Conservation (phyloP, 2,797 vertebrate species). For the Buphagus erythrorhynchus region DNA sequence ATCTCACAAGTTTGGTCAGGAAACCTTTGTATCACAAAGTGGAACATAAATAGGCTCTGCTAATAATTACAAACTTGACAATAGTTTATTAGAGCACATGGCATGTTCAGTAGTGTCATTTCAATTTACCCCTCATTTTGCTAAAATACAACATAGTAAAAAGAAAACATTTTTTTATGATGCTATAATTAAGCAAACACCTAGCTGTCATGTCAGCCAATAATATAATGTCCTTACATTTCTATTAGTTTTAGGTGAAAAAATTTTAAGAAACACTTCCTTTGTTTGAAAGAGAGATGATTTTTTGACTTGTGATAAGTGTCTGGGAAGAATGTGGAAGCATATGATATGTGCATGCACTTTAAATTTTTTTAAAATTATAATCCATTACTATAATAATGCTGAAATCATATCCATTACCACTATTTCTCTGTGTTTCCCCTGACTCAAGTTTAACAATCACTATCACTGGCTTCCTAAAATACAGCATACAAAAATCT, state of each 20-base stretch:
- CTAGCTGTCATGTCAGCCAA: not conserved
- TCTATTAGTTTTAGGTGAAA: not conserved
- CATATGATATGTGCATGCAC: accelerated
- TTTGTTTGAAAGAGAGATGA: not conserved
- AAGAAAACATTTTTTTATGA: not conserved
- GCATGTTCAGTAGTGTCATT: not conserved
- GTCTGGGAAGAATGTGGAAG: not conserved
- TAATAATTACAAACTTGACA: not conserved
- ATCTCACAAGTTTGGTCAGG: not conserved
- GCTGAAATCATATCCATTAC: not conserved
- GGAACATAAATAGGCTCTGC: not conserved
- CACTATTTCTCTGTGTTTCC: not conserved
- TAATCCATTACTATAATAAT: not conserved
- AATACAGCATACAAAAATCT: not conserved
- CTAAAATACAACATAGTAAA: not conserved
- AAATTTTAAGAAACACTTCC: not conserved
- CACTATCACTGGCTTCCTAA: not conserved
- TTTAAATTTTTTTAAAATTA: not conserved
- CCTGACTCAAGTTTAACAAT: not conserved
- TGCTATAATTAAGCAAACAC: not conserved
- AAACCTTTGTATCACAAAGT: not conserved
- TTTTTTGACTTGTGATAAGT: not conserved
- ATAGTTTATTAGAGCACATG: not conserved
- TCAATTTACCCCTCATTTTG: not conserved
- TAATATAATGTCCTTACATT: not conserved